Conservation (phyloP, 2,113 vertebrate species). For the Phoenicopterus ruber region DNA sequence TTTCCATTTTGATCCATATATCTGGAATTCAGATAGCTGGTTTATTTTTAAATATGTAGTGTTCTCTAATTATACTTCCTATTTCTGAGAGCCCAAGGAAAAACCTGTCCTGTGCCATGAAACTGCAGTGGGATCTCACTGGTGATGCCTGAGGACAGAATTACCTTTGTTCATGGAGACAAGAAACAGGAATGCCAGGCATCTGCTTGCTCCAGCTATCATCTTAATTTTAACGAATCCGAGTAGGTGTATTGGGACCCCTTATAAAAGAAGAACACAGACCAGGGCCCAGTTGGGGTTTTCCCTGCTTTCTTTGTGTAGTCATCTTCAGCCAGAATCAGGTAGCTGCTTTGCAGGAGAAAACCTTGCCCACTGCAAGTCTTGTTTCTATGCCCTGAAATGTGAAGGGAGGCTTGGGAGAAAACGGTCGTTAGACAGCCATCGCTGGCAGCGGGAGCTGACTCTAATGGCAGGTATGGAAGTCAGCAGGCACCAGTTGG, state of each 20-base stretch:
- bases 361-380: neutral
- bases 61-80: neutral
- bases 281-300: neutral
- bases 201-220: neutral
- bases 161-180: neutral
- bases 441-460: neutral
- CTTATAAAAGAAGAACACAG: neutral
- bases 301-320: neutral
- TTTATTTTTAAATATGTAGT: neutral
- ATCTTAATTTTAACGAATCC: neutral
- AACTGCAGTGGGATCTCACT: neutral
- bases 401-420: neutral
- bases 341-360: neutral
- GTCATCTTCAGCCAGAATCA: neutral
- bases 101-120: neutral
- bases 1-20: neutral
- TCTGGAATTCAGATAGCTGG: neutral
- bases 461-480: neutral
- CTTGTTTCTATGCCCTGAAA: neutral
- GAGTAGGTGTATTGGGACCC: neutral
- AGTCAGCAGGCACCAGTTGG: neutral
- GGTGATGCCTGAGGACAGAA: neutral
- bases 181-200: neutral
- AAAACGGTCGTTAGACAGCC: neutral
- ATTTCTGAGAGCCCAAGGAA: neutral